These are phyloP conservation scores for Halichoeres trimaculatus DNA, from an alignment of 2,113 vertebrate genomes.

Conservation along the genomic window DNA sequence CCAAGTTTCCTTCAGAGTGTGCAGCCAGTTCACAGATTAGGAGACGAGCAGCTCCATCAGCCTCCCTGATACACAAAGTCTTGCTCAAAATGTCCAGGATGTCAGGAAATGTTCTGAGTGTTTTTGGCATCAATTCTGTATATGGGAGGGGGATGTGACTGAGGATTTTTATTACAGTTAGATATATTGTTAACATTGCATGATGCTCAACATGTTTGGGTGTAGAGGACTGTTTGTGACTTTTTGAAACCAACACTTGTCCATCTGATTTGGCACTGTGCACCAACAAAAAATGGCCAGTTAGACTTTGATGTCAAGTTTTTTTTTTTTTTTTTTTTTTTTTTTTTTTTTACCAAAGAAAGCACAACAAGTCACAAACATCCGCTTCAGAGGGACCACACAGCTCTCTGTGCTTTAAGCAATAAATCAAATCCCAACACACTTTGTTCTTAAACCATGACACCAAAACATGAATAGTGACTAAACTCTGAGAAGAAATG, in stretches of 20 bases:
- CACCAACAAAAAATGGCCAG: neutral
- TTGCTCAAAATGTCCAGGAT: no score
- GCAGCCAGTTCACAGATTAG: no score
- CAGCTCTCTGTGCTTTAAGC: neutral
- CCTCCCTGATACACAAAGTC: no score
- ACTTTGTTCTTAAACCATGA: neutral
- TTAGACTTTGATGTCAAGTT: neutral
- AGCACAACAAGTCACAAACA: neutral
- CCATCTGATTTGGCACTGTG: no score
- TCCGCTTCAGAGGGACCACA: neutral
- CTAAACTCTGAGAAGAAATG: neutral
- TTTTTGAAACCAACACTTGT: neutral
- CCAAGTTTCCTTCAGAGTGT: no score
- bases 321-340: no score
- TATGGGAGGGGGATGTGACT: no score
- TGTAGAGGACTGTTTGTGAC: neutral
- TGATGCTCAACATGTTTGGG: neutral
- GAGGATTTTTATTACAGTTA: neutral
- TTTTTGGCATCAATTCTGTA: no score
- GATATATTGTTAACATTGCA: neutral
- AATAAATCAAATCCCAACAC: slow-evolving; percentile 10
- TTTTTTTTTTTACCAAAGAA: slow-evolving; percentile 3
- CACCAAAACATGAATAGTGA: neutral
- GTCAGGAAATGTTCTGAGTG: no score
- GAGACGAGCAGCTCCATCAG: no score